phyloP scores from a whole-genome alignment of 1,140 invertebrate species.

The Coptotermes formosanus region DNA sequence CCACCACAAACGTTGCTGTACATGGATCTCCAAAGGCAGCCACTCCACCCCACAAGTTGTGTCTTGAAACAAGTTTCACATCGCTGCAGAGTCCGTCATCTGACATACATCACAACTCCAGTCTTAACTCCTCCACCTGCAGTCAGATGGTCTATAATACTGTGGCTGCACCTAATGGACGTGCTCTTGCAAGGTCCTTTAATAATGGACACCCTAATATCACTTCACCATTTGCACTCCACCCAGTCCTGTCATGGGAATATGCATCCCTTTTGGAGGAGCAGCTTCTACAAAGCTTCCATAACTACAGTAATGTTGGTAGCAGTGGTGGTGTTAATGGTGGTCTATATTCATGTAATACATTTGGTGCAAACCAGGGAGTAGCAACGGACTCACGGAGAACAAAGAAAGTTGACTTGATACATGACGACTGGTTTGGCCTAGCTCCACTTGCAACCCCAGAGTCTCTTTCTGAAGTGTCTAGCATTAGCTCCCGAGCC shows the following conservation, averaged over 20 bases:
- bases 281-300: slow-evolving; percentile 37
- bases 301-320: slow-evolving; percentile 21
- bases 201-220: slow-evolving; percentile 19
- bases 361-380: background rate
- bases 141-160: background rate
- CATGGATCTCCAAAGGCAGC: slow-evolving; percentile 45
- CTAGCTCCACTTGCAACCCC: slow-evolving; percentile 80
- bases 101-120: slow-evolving; percentile 40
- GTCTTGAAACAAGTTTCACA: slow-evolving; percentile 75
- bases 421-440: slow-evolving; percentile 64
- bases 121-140: slow-evolving; percentile 27
- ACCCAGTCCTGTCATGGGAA: slow-evolving; percentile 42
- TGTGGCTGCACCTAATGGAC: background rate
- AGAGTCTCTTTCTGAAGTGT: slow-evolving; percentile 77
- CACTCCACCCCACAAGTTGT: slow-evolving; percentile 59
- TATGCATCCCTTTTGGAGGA: slow-evolving; percentile 41
- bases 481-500: slow-evolving; percentile 42
- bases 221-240: slow-evolving; percentile 39
- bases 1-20: background rate
- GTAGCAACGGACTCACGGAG: background rate
- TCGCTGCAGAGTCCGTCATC: slow-evolving; percentile 57
- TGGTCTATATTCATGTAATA: background rate
- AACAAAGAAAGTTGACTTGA: slow-evolving; percentile 47
- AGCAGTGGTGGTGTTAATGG: background rate
- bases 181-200: background rate